phyloP scores from a whole-genome alignment of 2,113 vertebrate species.

The Rutilus rutilus region DNA sequence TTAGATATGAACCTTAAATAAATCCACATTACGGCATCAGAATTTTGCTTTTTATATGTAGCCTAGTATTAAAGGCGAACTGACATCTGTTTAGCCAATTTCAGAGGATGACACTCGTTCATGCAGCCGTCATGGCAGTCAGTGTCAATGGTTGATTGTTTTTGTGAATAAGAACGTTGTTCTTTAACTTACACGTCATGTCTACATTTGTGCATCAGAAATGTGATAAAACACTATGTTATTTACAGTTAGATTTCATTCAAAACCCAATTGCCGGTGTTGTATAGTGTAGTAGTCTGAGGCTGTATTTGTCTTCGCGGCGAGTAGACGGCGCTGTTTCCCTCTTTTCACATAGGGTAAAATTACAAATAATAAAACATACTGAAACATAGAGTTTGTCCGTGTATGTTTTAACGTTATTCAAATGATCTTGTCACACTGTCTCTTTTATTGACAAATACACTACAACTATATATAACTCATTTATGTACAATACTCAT shows the following conservation, averaged over 20 bases:
- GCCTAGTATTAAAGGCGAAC: neutral
- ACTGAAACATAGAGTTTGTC: too few relatives aligned
- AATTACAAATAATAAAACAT: neutral
- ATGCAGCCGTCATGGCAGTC: neutral
- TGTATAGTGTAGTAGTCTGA: constrained; percentile 42
- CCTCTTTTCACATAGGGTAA: constrained; percentile 44
- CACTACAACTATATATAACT: neutral
- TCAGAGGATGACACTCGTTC: neutral
- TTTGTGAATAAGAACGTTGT: neutral
- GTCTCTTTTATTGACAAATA: neutral
- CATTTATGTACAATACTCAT: neutral
- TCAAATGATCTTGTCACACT: too few relatives aligned
- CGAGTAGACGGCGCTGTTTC: constrained; percentile 70
- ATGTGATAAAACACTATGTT: neutral
- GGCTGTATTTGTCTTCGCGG: neutral
- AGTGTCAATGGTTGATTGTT: neutral
- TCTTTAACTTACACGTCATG: neutral
- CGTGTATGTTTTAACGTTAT: too few relatives aligned
- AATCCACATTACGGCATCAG: neutral
- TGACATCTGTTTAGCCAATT: neutral
- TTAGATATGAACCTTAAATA: neutral
- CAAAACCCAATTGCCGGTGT: neutral
- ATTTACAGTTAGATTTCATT: neutral
- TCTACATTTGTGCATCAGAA: too few relatives aligned
- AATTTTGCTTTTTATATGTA: neutral